Percentiles rank a stretch among this genome's conserved stretches.
These are phyloP conservation scores for Micrasema minimum DNA, from an alignment of 1,140 invertebrate genomes.

Conservation along the genomic window DNA sequence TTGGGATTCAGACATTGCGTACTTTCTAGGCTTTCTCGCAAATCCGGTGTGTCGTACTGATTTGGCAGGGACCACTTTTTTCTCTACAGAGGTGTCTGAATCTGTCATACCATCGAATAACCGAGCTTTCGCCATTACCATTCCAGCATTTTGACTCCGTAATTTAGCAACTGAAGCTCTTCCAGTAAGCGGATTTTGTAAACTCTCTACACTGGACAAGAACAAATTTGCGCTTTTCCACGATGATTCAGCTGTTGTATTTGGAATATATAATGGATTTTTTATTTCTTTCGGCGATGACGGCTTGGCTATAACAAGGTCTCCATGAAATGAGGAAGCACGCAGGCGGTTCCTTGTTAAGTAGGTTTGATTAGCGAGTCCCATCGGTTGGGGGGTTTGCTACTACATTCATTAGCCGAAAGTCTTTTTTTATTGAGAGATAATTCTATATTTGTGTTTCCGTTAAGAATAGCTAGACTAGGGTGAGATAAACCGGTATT, in stretches of 20 bases:
- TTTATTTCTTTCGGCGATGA: slow-evolving; percentile 25
- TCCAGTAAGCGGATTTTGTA: slow-evolving; percentile 55
- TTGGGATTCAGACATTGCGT: slow-evolving; percentile 12
- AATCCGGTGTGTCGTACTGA: slow-evolving; percentile 37
- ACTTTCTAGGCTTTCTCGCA: slow-evolving; percentile 50
- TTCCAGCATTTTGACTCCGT: slow-evolving; percentile 73
- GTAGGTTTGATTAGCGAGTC: slow-evolving; percentile 2
- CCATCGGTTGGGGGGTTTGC: slow-evolving; percentile 5
- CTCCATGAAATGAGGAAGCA: slow-evolving; percentile 50
- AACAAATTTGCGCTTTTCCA: slow-evolving; percentile 47
- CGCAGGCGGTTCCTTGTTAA: slow-evolving; percentile 7
- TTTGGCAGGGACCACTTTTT: slow-evolving; percentile 38
- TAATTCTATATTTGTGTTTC: slow-evolving; percentile 11
- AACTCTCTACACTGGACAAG: slow-evolving; percentile 34
- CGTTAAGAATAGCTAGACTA: slow-evolving; percentile 27
- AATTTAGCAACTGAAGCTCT: slow-evolving; percentile 72
- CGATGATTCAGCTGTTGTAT: slow-evolving; percentile 8
- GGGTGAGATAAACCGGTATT: slow-evolving; percentile 47
- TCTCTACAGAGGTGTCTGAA: slow-evolving; percentile 49
- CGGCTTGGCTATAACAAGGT: slow-evolving; percentile 28
- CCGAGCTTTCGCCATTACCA: slow-evolving; percentile 75
- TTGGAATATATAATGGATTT: slow-evolving; percentile 1
- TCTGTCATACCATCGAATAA: slow-evolving; percentile 69
- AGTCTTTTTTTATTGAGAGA: slow-evolving; percentile 16
- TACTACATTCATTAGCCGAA: slow-evolving; percentile 17